Evolutionary conservation across 1,140 invertebrate species (phyloP).

Genomic region (Trachymyrmex cornetzi): DNA sequence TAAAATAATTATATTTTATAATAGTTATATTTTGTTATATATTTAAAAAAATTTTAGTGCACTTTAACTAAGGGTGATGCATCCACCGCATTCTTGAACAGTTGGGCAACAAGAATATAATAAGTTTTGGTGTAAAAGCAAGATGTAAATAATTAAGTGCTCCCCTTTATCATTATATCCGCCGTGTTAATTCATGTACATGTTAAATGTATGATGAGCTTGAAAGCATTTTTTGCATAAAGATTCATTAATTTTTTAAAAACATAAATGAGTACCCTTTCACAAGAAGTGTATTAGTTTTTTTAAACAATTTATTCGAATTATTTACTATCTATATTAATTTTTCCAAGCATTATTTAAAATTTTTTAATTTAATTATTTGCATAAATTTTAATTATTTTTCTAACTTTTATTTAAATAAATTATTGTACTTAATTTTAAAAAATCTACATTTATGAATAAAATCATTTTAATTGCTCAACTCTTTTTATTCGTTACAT

Average conservation of each 20-base stretch:
- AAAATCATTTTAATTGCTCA: not conserved
- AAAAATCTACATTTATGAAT: not conserved
- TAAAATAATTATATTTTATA: too few relatives aligned
- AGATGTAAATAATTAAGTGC: slow-evolving; percentile 21
- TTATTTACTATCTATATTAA: not conserved
- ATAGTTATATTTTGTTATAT: too few relatives aligned
- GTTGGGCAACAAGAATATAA: not conserved
- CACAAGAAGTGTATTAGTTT: not conserved
- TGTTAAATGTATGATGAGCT: not conserved
- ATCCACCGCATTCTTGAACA: too few relatives aligned
- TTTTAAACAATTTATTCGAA: not conserved
- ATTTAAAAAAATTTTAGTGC: too few relatives aligned
- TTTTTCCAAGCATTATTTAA: not conserved
- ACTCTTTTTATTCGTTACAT: not conserved
- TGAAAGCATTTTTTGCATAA: not conserved
- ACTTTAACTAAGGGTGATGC: too few relatives aligned
- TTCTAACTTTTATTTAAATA: not conserved
- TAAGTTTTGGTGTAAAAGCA: not conserved
- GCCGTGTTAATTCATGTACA: not conserved
- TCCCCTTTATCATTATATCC: not conserved
- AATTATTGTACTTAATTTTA: not conserved
- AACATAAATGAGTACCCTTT: not conserved
- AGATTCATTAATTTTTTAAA: not conserved
- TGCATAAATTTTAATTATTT: slow-evolving; percentile 4
- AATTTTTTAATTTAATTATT: not conserved